Percentiles rank a stretch among this genome's conserved stretches.
These are phyloP conservation scores for Zhengitettix transpicula DNA, from an alignment of 2,888 invertebrate genomes.

Conservation along the genomic window DNA sequence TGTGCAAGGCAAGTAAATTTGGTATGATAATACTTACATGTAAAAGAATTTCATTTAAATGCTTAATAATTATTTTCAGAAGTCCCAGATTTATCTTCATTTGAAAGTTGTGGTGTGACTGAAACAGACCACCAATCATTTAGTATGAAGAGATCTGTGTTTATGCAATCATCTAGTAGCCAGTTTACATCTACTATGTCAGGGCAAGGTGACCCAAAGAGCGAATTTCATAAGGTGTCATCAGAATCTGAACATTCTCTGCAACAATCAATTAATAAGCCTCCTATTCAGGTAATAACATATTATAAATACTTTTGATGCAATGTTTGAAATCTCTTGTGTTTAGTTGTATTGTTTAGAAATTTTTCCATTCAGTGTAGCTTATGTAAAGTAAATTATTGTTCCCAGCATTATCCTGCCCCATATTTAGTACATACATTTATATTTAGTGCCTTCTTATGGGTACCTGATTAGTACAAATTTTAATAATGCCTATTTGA, in stretches of 20 bases:
- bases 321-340: too few relatives aligned
- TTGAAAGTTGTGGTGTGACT: slow-evolving; percentile 2
- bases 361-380: too few relatives aligned
- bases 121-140: slow-evolving; percentile 22
- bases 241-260: slow-evolving; percentile 34
- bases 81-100: background rate
- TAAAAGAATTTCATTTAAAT: background rate
- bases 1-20: slow-evolving; percentile 22
- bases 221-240: slow-evolving; percentile 28
- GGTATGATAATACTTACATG: background rate
- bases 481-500: too few relatives aligned
- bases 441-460: too few relatives aligned
- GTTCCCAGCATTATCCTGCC: too few relatives aligned
- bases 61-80: background rate
- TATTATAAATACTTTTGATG: too few relatives aligned
- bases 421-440: too few relatives aligned
- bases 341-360: too few relatives aligned
- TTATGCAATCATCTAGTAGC: slow-evolving; percentile 33
- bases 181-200: slow-evolving; percentile 20
- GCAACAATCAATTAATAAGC: slow-evolving; percentile 33
- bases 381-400: too few relatives aligned
- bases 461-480: too few relatives aligned
- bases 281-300: slow-evolving; percentile 23
- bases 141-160: slow-evolving; percentile 35
- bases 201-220: slow-evolving; percentile 29